Conservation (phyloP, 2,113 vertebrate species). For the Hylia prasina region DNA sequence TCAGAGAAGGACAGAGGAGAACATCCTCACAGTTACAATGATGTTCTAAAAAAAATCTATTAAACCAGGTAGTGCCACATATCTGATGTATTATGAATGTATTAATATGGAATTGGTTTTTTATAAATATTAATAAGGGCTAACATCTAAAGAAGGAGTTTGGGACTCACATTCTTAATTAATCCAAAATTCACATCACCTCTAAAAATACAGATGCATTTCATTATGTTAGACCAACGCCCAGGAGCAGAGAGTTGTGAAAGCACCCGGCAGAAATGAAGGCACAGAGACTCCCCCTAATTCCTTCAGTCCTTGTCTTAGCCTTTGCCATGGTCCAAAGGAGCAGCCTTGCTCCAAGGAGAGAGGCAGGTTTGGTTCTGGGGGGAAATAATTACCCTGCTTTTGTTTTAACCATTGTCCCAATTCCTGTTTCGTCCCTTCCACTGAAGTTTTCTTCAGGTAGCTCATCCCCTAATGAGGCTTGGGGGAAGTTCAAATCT, state of each 20-base stretch:
- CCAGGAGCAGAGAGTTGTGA: not conserved
- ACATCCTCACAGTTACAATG: not conserved
- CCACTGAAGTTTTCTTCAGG: not conserved
- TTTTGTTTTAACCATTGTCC: not conserved
- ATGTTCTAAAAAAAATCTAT: not conserved
- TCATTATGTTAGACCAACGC: not conserved
- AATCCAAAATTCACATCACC: slow-evolving; percentile 21
- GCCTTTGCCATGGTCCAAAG: not conserved
- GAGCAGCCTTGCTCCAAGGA: not conserved
- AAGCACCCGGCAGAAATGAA: not conserved
- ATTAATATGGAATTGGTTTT: slow-evolving; percentile 46
- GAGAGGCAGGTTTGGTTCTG: not conserved
- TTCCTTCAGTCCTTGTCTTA: not conserved
- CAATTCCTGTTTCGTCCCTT: not conserved
- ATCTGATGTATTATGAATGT: slow-evolving; percentile 31
- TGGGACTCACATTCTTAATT: slow-evolving; percentile 39
- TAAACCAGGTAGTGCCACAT: not conserved
- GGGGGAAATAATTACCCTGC: not conserved
- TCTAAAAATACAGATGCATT: not conserved
- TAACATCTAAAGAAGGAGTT: not conserved
- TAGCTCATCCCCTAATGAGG: not conserved
- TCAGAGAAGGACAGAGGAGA: not conserved
- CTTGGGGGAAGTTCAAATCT: not conserved
- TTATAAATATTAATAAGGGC: slow-evolving; percentile 64
- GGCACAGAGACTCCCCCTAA: not conserved